Evolutionary conservation across 2,113 vertebrate genomes (phyloP).

Genomic region (Chloebia gouldiae): DNA sequence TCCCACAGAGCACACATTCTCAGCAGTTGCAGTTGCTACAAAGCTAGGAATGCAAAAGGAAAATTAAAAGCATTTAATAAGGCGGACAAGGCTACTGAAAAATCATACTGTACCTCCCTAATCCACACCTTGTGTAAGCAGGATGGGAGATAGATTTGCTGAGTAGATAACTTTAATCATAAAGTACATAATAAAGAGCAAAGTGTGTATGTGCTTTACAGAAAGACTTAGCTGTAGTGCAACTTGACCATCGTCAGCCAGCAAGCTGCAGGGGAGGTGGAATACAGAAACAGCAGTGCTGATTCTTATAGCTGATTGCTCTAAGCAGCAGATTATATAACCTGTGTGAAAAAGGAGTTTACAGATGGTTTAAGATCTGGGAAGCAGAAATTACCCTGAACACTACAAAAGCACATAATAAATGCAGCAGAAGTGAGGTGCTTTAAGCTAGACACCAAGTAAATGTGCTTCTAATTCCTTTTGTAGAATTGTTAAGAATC

Average conservation of each 20-base stretch:
- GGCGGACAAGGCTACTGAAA: not conserved
- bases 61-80: not conserved
- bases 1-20: not conserved
- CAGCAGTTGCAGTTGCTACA: not conserved
- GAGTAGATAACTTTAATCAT: not conserved
- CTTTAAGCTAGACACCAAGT: not conserved
- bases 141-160: not conserved
- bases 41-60: not conserved
- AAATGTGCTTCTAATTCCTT: not conserved
- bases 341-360: not conserved
- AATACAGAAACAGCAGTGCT: not conserved
- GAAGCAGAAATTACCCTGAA: not conserved
- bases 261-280: not conserved
- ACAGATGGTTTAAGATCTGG: not conserved
- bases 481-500: not conserved
- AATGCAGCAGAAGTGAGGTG: not conserved
- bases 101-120: not conserved
- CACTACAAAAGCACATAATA: not conserved
- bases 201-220: not conserved
- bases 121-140: not conserved
- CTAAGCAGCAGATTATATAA: not conserved
- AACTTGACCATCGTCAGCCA: not conserved
- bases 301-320: not conserved
- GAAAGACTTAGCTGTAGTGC: not conserved
- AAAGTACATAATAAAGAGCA: not conserved